These are phyloP conservation scores for Halocaridina rubra DNA, from an alignment of 2,888 invertebrate species.

Conservation along the genomic window DNA sequence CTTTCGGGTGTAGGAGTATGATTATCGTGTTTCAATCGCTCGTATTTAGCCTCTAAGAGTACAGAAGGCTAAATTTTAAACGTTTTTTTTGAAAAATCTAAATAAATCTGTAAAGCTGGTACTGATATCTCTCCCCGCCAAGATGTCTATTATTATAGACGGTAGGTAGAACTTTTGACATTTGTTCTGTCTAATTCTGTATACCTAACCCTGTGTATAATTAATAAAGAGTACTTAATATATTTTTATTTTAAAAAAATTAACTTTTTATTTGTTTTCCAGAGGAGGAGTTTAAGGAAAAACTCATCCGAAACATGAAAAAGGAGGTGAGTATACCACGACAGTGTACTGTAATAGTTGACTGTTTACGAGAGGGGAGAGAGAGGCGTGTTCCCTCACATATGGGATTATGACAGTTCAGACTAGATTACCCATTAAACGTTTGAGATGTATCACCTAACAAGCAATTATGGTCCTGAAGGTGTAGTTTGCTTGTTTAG, in stretches of 20 bases:
- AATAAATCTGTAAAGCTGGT: background rate
- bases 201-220: background rate
- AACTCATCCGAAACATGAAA: constrained; percentile 60
- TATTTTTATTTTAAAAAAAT: background rate
- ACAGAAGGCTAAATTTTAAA: background rate
- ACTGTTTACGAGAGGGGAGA: background rate
- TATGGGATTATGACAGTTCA: background rate
- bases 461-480: background rate
- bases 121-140: background rate
- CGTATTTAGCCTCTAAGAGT: background rate
- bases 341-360: background rate
- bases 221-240: background rate
- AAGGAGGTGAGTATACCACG: constrained; percentile 46
- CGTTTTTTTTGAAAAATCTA: background rate
- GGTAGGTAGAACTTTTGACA: constrained; percentile 18
- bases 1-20: background rate
- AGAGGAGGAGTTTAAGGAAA: constrained; percentile 62
- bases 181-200: background rate
- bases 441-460: no score
- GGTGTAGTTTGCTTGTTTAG: background rate
- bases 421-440: background rate
- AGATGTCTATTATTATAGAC: constrained; percentile 49
- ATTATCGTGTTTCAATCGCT: background rate
- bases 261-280: background rate
- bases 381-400: no score